Conservation (phyloP, 2,888 invertebrate genomes). For the Amaurobius ferox region DNA sequence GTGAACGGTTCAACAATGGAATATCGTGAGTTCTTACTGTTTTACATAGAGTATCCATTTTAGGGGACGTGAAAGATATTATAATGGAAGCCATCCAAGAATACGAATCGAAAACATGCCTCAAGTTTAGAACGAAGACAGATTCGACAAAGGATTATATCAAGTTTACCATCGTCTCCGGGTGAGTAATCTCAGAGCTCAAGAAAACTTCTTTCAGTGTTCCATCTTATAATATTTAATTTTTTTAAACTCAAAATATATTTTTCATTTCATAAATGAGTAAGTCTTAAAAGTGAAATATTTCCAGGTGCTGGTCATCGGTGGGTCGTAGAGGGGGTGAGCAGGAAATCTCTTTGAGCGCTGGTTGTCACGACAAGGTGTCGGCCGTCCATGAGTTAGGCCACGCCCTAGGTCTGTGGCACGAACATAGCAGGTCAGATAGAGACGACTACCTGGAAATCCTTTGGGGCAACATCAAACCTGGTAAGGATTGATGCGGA, state of each 20-base stretch:
- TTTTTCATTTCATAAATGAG: too few relatives aligned
- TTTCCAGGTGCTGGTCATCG: constrained; percentile 61
- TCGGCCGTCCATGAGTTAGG: constrained; percentile 77
- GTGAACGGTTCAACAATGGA: too few relatives aligned
- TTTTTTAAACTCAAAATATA: too few relatives aligned
- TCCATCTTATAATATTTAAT: too few relatives aligned
- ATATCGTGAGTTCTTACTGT: too few relatives aligned
- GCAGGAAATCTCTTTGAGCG: constrained; percentile 76
- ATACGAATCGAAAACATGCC: constrained; percentile 60
- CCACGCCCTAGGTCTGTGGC: constrained; percentile 77
- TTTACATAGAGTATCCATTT: too few relatives aligned
- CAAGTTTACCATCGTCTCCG: constrained; percentile 31
- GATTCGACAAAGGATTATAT: constrained; percentile 52
- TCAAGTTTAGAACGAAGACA: constrained; percentile 48
- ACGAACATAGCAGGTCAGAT: constrained; percentile 77
- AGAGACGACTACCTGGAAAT: constrained; percentile 76
- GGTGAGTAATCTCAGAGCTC: constrained; percentile 22
- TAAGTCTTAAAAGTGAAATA: too few relatives aligned
- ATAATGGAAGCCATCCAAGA: constrained; percentile 59
- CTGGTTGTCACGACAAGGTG: constrained; percentile 77
- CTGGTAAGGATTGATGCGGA: constrained; percentile 69
- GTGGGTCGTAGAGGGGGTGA: constrained; percentile 75
- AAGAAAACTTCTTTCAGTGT: background rate
- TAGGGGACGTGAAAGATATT: constrained; percentile 58
- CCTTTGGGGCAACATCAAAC: constrained; percentile 62